Base-by-base conservation (phyloP, 2,797 vertebrate genomes). In the Onychomys torridus region DNA sequence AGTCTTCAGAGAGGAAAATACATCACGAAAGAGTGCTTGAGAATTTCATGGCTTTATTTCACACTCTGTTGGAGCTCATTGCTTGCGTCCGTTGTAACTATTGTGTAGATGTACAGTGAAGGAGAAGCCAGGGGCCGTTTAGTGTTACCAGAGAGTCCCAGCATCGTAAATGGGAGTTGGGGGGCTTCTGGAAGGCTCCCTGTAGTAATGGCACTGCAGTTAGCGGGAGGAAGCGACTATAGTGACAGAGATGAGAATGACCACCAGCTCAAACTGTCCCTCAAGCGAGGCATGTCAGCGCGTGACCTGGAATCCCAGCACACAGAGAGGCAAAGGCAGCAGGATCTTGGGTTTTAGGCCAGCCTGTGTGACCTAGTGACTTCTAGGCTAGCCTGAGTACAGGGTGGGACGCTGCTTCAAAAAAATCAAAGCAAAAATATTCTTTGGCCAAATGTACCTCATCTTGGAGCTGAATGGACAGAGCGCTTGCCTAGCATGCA, bases 371-470 rank as follows among this genome's bases (percentile, higher is more conserved):
- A 43, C 37, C 46, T 40, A 57, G 78, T 57, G 49, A 55, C 10
- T 23, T 81, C 52, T 81, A 23, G 52, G 52, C 34, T 81, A 25
- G 32, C 52, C 78, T 81, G 78, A n/a, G 52, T 19, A 37, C 19
- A n/a, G 78, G 34, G 17, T 23, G n/a, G 23, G 12, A 46, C 25
- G 11, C 40, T 46, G 40, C 43, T 46, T 43, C 40, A 27, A 82
- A 55, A 55, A 61, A 82, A 61, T 27, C 55, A 40, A 40, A 82
- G 79, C 79, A 21, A 49, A 94, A 43, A 43, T 14, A n/a, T 76
- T 94, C 49, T 65, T 95, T 69, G 25, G 86, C 27, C 84, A 43
- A 93, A 65, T 63, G 3, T 40, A 59, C n/a, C 34, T 59, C 34
- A 25, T 57, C 78, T 81, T 59, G 52, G 78, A 57, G 52, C 34